Percentiles rank a stretch among this genome's conserved stretches.
These are phyloP conservation scores for Julus scandinavius DNA, from an alignment of 2,888 invertebrate species.

Conservation along the genomic window DNA sequence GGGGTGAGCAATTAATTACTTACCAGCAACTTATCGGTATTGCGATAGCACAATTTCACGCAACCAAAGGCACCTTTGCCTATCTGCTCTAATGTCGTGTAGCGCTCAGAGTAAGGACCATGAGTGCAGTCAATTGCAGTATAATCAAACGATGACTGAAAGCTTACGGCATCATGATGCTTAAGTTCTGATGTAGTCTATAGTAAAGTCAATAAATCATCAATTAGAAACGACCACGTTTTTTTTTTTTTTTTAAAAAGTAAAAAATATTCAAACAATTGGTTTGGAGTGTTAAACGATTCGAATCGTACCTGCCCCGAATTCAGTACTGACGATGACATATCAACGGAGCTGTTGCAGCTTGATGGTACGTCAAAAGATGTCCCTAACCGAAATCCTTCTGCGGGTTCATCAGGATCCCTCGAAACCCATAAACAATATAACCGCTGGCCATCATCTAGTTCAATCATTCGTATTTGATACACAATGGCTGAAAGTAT, in stretches of 20 bases:
- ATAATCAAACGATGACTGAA: constrained; percentile 54
- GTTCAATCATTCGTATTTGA: constrained; percentile 64
- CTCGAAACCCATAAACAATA: constrained; percentile 75
- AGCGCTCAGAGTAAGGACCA: constrained; percentile 70
- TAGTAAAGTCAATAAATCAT: background rate
- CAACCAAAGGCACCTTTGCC: constrained; percentile 80
- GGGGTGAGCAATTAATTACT: constrained; percentile 66
- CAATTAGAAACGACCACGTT: background rate
- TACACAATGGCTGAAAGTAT: constrained; percentile 62
- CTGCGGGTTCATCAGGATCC: constrained; percentile 66
- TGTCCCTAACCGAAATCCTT: constrained; percentile 60
- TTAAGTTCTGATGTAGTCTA: constrained; percentile 55
- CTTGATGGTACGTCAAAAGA: constrained; percentile 65
- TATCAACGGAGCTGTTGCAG: constrained; percentile 64
- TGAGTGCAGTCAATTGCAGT: constrained; percentile 41
- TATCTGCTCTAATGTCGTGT: constrained; percentile 73
- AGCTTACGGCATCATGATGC: constrained; percentile 62
- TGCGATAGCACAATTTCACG: constrained; percentile 76
- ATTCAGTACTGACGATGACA: constrained; percentile 29
- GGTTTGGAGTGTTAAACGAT: background rate
- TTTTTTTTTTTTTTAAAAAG: background rate
- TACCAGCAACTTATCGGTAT: constrained; percentile 67
- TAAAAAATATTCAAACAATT: background rate
- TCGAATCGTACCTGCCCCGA: constrained; percentile 31
- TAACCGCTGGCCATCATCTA: constrained; percentile 69